These are phyloP conservation scores for Hydropotes inermis DNA, from an alignment of 2,113 vertebrate genomes.

Conservation along the genomic window DNA sequence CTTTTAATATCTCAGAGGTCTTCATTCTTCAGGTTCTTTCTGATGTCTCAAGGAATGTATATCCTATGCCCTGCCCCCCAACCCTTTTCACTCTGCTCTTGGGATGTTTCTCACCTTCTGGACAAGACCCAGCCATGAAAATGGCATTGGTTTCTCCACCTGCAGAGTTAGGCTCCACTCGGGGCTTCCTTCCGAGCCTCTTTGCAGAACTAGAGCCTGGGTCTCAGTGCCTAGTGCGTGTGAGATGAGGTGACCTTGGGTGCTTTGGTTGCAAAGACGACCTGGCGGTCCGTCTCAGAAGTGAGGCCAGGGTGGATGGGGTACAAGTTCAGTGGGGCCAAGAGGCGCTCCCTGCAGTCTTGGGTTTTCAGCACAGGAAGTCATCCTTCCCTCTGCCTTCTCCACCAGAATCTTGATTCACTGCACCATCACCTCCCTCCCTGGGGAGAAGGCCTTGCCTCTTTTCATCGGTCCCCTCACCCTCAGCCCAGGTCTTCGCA, in stretches of 20 bases:
- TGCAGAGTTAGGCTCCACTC: not conserved
- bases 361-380: not conserved
- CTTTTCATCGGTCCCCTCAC: not conserved
- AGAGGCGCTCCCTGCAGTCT: not conserved
- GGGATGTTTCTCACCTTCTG: not conserved
- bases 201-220: not conserved
- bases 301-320: not conserved
- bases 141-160: not conserved
- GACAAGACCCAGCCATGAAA: not conserved
- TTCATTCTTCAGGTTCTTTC: constrained; percentile 17
- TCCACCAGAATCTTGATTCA: not conserved
- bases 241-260: not conserved
- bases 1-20: not conserved
- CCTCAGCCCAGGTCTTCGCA: not conserved
- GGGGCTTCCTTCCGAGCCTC: not conserved
- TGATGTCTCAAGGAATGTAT: not conserved
- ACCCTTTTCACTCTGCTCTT: not conserved
- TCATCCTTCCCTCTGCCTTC: too few species aligned
- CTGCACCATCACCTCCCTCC: not conserved
- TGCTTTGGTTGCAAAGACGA: not conserved
- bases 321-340: not conserved
- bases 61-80: not conserved
- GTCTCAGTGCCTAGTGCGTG: rapidly evolving
- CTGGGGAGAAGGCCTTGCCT: not conserved
- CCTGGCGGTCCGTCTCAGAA: not conserved